Evolutionary conservation across 2,797 vertebrate species (phyloP), one percentile per base, ranked within the genome.

Genomic region (Manis crassicaudata): DNA sequence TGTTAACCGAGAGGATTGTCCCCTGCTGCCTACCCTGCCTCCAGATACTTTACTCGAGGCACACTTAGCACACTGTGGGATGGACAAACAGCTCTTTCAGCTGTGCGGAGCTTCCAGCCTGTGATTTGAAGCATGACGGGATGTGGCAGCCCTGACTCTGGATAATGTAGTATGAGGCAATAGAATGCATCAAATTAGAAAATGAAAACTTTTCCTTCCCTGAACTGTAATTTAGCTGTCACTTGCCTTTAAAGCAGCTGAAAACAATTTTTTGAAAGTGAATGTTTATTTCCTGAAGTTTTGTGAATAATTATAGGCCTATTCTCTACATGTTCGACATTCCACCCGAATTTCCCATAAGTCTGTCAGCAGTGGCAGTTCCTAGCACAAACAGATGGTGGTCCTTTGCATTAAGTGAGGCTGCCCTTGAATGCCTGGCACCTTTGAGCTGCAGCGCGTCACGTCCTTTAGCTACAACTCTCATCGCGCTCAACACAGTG

Each of bases 241-340:
- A 70, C 88, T 97, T 95, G 95, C 73, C 90, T 97, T 70, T 88
- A 96, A 95, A 92, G 95, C 96, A 97, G 65, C 96, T 97, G 94
- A 97, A 93, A 94, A 94, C n/a, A 96, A 91, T 83, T 95, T 75
- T 79, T 98, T 87, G 82, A 96, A 97, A 97, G 84, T 68, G 62
- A 56, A 91, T 96, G 77, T 76, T 97, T 98, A 21, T 95, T 96
- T 97, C 97, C 63, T 50, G 88, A 96, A 90, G 63, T 77, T 95
- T 96, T 43, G 35, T 80, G 90, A 97, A 67, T 94, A 75, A 98
- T 97, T 96, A 96, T 52, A 96, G 97, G 88, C 93, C 95, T 96
- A 35, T 90, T 93, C 90, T 90, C 85, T 95, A 32, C 84, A 76
- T 60, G 40, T 35, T 95, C 40, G 6, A 93, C 91, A 88, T 90